Percentiles rank a stretch among this genome's conserved stretches.
These are phyloP conservation scores for Cetonia aurata DNA, from an alignment of 2,888 invertebrate genomes.

Conservation along the genomic window DNA sequence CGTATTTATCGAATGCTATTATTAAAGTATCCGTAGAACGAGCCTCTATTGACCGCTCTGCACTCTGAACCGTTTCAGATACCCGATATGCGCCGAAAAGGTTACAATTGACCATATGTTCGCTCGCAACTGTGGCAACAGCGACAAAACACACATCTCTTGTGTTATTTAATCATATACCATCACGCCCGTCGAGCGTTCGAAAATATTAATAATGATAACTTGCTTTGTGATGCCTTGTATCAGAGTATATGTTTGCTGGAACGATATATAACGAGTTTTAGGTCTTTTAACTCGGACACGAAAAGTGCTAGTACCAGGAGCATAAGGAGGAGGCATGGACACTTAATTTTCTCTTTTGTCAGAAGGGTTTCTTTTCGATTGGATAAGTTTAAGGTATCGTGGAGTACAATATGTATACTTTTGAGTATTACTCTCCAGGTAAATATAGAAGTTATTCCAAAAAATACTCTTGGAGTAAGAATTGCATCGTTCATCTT, in stretches of 20 bases:
- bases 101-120: constrained; percentile 49
- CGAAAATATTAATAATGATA: constrained; percentile 43
- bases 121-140: constrained; percentile 29
- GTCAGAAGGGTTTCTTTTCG: no score
- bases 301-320: background rate
- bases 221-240: constrained; percentile 39
- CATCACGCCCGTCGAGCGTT: constrained; percentile 41
- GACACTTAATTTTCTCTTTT: no score
- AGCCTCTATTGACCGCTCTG: constrained; percentile 40
- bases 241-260: constrained; percentile 1
- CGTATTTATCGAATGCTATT: constrained; percentile 28
- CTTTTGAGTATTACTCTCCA: no score
- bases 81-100: constrained; percentile 39
- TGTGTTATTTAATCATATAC: constrained; percentile 43
- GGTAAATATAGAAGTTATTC: no score
- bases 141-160: constrained; percentile 36
- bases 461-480: no score
- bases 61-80: constrained; percentile 28
- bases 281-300: constrained; percentile 2
- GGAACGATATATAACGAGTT: constrained; percentile 11
- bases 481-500: no score
- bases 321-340: no score
- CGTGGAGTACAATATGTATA: no score
- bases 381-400: no score
- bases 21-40: constrained; percentile 38